Percentiles rank a stretch among this genome's conserved stretches.
These are phyloP conservation scores for Anhinga anhinga DNA, from an alignment of 2,113 vertebrate species.

Conservation along the genomic window DNA sequence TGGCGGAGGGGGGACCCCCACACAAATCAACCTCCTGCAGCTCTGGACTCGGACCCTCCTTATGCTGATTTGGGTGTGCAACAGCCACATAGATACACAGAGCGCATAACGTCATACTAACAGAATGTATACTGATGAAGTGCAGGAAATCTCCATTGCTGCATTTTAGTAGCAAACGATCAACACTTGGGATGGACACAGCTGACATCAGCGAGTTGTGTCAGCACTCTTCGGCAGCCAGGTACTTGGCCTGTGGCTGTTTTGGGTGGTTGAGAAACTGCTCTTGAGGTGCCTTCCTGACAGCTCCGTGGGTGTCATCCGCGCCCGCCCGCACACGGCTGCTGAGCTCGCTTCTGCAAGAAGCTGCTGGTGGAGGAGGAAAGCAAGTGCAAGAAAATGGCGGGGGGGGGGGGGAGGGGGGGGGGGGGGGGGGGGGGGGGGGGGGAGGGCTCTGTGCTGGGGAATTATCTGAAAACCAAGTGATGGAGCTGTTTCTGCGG, in stretches of 20 bases:
- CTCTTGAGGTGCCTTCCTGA: not conserved
- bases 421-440: too few species aligned
- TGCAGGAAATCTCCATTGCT: not conserved
- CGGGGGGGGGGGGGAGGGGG: rapidly evolving
- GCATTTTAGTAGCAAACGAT: not conserved
- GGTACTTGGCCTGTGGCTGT: not conserved
- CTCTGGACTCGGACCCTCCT: not conserved
- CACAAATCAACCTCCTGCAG: not conserved
- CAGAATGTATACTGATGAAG: rapidly evolving
- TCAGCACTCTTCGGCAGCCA: not conserved
- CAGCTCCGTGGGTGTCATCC: not conserved
- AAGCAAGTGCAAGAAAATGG: rapidly evolving
- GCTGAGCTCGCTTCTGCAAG: rapidly evolving
- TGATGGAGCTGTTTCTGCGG: rapidly evolving
- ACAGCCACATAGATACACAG: rapidly evolving
- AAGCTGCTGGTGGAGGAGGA: not conserved
- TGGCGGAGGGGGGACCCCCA: rapidly evolving
- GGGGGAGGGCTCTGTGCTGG: not conserved
- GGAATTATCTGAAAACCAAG: not conserved
- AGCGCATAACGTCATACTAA: rapidly evolving
- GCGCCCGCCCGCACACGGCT: rapidly evolving
- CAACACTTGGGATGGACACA: not conserved
- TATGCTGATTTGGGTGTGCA: not conserved
- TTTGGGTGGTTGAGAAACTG: not conserved
- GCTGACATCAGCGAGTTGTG: not conserved